Evolutionary conservation across 1,140 invertebrate species (phyloP), one percentile per base, ranked within the genome.

Genomic region (Arion vulgaris): DNA sequence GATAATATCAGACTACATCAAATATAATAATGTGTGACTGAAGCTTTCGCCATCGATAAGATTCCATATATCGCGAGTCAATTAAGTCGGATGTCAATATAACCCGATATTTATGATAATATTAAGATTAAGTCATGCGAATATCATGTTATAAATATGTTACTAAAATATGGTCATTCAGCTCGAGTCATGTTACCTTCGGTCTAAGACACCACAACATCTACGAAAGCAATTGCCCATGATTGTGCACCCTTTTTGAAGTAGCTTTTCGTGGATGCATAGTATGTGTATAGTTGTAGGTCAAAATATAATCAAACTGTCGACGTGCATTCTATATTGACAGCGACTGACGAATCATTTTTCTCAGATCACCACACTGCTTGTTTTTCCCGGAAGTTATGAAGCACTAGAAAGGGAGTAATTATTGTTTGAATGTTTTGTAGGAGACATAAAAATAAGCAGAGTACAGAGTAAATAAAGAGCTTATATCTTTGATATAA

Each of bases 201-300:
- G 36, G 28, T 76, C 74, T 76, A 76, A 34, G 39, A 53, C 49
- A 51, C 74, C 74, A 76, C 28, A 76, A 53, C 74, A 76, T 53
- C 74, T 76, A 76, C 51, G 74, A 76, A 51, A 53, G 51, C 74
- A 76, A 76, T 76, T 76, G 15, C 74, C 74, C 74, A 76, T 76
- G 36, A 36, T 53, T 76, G 71, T 72, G 38, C 36, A 28, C 17
- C 17, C 62, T 66, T 66, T 2, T 28, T 28, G 28, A 66, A 28
- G 62, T 66, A 66, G 62, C 62, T 17, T 28, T 28, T 9, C 5
- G 62, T 13, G 11, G 62, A 34, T 66, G 28, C 62, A 66, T 66
- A 66, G 62, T 66, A 66, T 32, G 28, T 66, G 2, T 66, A 66
- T 23, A 41, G 23, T 9, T 38, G 26, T 49, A 2, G 23, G 26